Evolutionary conservation across 2,797 vertebrate species (phyloP), one percentile per base, ranked within the genome.

Genomic region (Xyrichtys novacula): DNA sequence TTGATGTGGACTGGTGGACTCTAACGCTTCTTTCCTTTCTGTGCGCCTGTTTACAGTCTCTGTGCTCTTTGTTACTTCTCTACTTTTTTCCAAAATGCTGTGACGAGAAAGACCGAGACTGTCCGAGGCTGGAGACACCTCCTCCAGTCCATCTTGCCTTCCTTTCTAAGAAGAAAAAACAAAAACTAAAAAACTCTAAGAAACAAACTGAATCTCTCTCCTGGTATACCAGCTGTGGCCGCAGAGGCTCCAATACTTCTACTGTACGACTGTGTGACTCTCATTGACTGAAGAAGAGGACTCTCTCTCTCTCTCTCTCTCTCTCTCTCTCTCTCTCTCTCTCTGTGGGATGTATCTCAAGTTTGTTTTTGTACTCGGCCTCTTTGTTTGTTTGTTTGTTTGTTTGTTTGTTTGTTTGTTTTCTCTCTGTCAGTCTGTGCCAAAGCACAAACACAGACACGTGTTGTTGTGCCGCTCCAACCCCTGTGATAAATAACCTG

Each of bases 401-500:
- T 83, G 78, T 84, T 78, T 65, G 82, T 87, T 54, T n/a, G n/a
- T n/a, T n/a, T n/a, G n/a, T n/a, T 65, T 59, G 61, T 81, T 76
- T 81, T 90, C 66, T 67, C 76, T 85, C 84, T 76, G 91, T 91
- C 81, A 78, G 80, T 90, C 86, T 88, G 90, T 91, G 92, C 92
- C 92, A 93, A 94, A 91, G 92, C 92, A 93, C 92, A 91, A 90
- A 89, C 88, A 85, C 84, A 81, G 66, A 87, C 84, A 85, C 83
- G 81, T 86, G 86, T 83, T 87, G 46, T 83, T 88, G 90, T 92
- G 90, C 88, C 87, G 88, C 85, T 79, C 82, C 75, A 88, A 85
- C 83, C 81, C 81, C 88, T 89, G 88, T 89, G 86, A 89, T 77
- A 73, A 65, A 83, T 76, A 75, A 78, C 56, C 79, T 83, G 83